Evolutionary conservation across 2,113 vertebrate genomes (phyloP).

Genomic region (Istiophorus platypterus): DNA sequence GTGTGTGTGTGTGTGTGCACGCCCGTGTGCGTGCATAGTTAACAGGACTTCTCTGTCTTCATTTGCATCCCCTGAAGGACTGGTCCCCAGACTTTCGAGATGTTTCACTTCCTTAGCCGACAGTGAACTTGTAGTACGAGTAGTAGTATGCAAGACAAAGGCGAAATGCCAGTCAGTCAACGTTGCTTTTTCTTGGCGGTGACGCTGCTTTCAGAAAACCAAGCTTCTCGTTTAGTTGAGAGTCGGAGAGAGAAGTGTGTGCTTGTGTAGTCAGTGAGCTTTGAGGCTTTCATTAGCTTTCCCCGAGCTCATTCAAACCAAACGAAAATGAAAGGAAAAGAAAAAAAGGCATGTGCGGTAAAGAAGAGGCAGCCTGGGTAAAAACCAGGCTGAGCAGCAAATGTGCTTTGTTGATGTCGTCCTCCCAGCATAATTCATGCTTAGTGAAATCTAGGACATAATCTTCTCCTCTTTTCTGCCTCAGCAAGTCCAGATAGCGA

Average conservation of each 20-base stretch:
- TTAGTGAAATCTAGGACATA: conserved; percentile 68
- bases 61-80: conserved; percentile 65
- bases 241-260: not conserved
- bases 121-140: not conserved
- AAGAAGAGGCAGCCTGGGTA: conserved; percentile 25
- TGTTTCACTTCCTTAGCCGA: conserved; percentile 50
- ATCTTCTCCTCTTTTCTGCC: conserved; percentile 55
- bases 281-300: conserved; percentile 50
- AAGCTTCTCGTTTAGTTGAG: conserved; percentile 31
- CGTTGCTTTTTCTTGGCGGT: conserved; percentile 22
- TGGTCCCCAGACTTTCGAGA: conserved; percentile 28
- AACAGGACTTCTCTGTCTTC: conserved; percentile 57
- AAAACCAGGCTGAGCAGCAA: conserved; percentile 30
- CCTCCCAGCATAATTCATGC: conserved; percentile 61
- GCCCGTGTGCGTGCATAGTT: conserved; percentile 36
- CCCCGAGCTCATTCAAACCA: conserved; percentile 29
- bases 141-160: not conserved
- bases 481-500: conserved; percentile 36
- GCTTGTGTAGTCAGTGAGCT: conserved; percentile 15
- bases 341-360: conserved; percentile 16
- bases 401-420: conserved; percentile 47
- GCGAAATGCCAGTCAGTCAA: conserved; percentile 45
- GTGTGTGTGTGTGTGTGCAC: conserved; percentile 16
- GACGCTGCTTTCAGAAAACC: conserved; percentile 5
- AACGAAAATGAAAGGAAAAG: conserved; percentile 35